These are phyloP conservation scores for Fratercula arctica DNA, from an alignment of 2,797 vertebrate genomes.

Conservation along the genomic window DNA sequence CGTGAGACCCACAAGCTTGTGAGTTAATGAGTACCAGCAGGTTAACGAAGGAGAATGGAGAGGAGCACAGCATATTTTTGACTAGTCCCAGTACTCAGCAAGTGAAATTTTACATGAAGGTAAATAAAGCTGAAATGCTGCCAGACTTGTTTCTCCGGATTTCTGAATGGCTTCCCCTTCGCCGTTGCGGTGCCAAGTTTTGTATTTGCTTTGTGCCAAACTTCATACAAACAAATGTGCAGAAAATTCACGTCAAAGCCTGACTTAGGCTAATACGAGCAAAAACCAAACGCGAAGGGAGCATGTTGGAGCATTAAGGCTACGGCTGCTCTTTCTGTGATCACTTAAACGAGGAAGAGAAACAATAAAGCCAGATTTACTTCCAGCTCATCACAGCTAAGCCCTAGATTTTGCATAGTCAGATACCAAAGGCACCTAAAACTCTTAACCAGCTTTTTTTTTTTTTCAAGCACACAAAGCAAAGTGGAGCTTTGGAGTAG, in stretches of 20 bases:
- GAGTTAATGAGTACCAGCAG: neutral
- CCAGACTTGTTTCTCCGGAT: neutral
- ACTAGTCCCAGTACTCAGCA: neutral
- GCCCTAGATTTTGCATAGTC: neutral
- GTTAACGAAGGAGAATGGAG: neutral
- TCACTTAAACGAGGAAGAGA: neutral
- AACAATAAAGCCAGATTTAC: constrained; percentile 34
- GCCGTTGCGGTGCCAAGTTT: neutral
- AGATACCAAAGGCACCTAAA: neutral
- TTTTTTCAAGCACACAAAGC: neutral
- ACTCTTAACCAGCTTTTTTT: neutral
- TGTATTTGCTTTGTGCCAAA: neutral
- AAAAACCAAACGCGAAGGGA: neutral
- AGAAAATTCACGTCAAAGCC: constrained; percentile 43
- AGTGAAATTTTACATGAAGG: neutral
- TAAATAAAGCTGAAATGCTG: constrained; percentile 3
- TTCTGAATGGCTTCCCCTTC: constrained; percentile 1
- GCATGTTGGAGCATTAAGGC: neutral
- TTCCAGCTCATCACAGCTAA: constrained; percentile 19
- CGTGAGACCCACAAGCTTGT: neutral
- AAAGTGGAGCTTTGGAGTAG: neutral
- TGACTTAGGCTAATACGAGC: neutral
- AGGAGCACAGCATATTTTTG: neutral
- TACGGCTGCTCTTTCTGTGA: neutral
- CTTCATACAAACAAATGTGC: constrained; percentile 29